Evolutionary conservation across 2,113 vertebrate species (phyloP), one percentile per base, ranked within the genome.

Genomic region (Pycnonotus jocosus): DNA sequence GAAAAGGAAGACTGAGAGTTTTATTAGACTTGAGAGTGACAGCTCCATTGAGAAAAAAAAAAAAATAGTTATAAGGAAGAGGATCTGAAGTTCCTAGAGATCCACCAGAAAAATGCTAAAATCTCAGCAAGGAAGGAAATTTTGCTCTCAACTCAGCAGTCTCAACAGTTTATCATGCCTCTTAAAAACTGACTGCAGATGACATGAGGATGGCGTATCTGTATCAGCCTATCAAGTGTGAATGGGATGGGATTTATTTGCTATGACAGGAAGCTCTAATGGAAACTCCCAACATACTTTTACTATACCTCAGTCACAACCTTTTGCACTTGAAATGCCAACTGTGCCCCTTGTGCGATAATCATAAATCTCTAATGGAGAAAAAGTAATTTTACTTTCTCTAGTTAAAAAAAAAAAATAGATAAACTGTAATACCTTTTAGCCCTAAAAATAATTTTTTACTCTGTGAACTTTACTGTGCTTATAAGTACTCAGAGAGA

Each of bases 1-100:
- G 81, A 73, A 92, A 91, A 91, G 87, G 45, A 92, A 95, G 91
- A 95, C 31, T 68, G 33, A 94, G 70, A 74, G 69, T 51, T 93
- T 87, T 82, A 91, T 91, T 91, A 91, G 78, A 77, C 77, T 85
- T 57, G 50, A 69, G 48, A 56, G 30, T 69, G 91, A 89, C 86
- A 92, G 62, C 21, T 81, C 42, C 73, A 91, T 33, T 54, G 47
- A 90, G 86, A 20, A 69, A 92, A 86, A 78, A 88, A 89, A 19
- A 14, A 15, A 21, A 77, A 77, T 7, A 65, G 69, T 86, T 87
- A 86, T 40, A 86, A 89, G 53, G 80, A 91, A 86, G 20, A 65
- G 53, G 33, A 57, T 76, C 44, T 78, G 51, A 91, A 91, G 22
- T 51, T 93, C 56, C 60, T 65, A n/a, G 51, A 93, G 65, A 95